Conservation (phyloP, 2,888 invertebrate species). For the Hydropsyche betteni region DNA sequence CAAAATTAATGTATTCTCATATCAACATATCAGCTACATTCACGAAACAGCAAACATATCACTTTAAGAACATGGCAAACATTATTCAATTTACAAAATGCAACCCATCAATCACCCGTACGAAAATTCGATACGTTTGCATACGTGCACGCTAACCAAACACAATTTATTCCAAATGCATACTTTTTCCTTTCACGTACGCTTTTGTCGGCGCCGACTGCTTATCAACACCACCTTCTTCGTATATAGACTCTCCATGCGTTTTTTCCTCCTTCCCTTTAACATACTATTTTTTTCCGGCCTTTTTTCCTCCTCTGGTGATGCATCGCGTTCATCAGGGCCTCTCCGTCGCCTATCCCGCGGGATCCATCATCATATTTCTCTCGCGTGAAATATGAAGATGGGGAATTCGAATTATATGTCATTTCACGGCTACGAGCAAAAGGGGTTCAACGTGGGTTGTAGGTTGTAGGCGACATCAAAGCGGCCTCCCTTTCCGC, state of each 20-base stretch:
- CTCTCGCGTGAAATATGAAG: slow-evolving; percentile 27
- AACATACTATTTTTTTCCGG: too few species aligned
- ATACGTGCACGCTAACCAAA: too few species aligned
- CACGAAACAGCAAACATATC: too few species aligned
- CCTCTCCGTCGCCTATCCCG: slow-evolving; percentile 1
- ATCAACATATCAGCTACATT: too few species aligned
- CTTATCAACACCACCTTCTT: neutral
- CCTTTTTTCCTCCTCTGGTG: neutral
- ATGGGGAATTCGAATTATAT: slow-evolving; percentile 34
- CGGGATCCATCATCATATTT: slow-evolving; percentile 36
- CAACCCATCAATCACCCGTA: too few species aligned
- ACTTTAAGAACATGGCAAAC: too few species aligned
- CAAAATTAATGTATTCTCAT: too few species aligned
- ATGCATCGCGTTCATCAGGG: slow-evolving; percentile 28
- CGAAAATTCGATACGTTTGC: too few species aligned
- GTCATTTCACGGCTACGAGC: slow-evolving; percentile 33
- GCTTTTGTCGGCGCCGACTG: slow-evolving; percentile 16
- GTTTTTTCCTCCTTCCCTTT: too few species aligned
- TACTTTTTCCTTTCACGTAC: slow-evolving; percentile 12
- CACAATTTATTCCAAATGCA: slow-evolving; percentile 6
- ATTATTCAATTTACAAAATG: too few species aligned
- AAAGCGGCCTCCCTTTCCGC: slow-evolving; percentile 1
- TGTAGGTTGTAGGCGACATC: neutral
- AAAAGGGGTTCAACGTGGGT: slow-evolving; percentile 6
- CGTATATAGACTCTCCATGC: too few species aligned